Evolutionary conservation across 1,140 invertebrate genomes (phyloP).

Genomic region (Ceratina australensis): DNA sequence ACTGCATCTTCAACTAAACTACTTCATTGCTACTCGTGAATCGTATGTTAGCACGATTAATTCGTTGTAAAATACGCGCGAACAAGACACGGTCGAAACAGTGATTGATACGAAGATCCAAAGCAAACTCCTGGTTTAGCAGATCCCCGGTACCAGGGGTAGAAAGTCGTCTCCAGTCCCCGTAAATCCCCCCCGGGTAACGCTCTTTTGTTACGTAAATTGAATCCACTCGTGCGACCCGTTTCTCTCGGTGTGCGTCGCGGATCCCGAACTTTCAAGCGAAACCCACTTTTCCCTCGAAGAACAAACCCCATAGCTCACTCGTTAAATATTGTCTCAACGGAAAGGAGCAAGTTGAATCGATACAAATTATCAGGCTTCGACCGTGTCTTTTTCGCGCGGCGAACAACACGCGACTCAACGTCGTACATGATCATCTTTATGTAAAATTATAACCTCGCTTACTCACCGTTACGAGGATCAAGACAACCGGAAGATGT

Average conservation of each 20-base stretch:
- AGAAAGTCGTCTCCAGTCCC: slow-evolving; percentile 8
- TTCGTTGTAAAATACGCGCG: not conserved
- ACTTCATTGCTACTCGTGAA: too few species aligned
- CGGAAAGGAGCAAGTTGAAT: not conserved
- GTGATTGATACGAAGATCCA: not conserved
- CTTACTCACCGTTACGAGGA: slow-evolving; percentile 19
- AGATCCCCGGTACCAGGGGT: not conserved
- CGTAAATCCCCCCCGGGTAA: slow-evolving; percentile 6
- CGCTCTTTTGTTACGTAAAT: slow-evolving; percentile 42
- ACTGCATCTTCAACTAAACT: too few species aligned
- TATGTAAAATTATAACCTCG: not conserved
- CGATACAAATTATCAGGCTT: slow-evolving; percentile 4
- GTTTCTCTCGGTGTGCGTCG: not conserved
- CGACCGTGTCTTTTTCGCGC: not conserved
- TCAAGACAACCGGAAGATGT: not conserved
- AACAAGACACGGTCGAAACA: not conserved
- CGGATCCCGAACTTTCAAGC: not conserved
- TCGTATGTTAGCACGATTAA: not conserved
- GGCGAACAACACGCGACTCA: not conserved
- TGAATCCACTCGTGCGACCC: slow-evolving; percentile 1
- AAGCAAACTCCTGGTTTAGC: not conserved
- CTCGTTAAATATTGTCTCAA: slow-evolving; percentile 25
- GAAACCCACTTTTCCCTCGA: not conserved
- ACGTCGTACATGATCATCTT: not conserved
- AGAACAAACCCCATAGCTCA: not conserved